These are phyloP conservation scores for Gasterosteus nipponicus DNA, from an alignment of 2,113 vertebrate species.

Conservation along the genomic window DNA sequence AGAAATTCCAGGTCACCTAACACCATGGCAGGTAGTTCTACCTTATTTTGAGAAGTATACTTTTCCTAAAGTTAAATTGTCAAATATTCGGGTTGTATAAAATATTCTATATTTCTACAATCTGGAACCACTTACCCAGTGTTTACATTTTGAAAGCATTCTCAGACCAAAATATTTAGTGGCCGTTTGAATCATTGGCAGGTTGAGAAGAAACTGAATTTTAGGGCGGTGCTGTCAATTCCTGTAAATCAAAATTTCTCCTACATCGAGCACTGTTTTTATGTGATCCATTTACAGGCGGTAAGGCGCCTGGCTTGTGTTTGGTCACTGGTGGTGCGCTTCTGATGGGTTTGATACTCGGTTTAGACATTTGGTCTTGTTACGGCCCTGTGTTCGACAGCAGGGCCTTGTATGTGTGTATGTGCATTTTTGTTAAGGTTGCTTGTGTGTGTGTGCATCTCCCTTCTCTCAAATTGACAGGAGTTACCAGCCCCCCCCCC, in stretches of 20 bases:
- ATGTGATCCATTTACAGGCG: not conserved
- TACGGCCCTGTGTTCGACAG: too few species aligned
- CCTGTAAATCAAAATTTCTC: not conserved
- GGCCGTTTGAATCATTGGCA: not conserved
- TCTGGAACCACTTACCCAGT: not conserved
- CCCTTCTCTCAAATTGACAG: too few species aligned
- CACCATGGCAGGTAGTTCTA: not conserved
- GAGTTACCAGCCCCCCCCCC: too few species aligned
- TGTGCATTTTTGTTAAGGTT: too few species aligned
- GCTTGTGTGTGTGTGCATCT: too few species aligned
- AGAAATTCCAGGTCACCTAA: not conserved
- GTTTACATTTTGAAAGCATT: not conserved
- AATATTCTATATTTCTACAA: not conserved
- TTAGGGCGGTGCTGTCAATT: not conserved
- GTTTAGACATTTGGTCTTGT: not conserved
- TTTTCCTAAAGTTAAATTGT: not conserved
- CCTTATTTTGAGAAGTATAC: not conserved
- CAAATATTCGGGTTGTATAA: not conserved
- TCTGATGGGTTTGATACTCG: too few species aligned
- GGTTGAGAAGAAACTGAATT: not conserved
- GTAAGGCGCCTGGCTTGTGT: not conserved
- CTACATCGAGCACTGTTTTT: not conserved
- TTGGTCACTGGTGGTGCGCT: not conserved
- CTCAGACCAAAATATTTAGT: not conserved
- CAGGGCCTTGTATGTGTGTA: too few species aligned